Base-by-base conservation (phyloP, 2,797 vertebrate species). In the Lemur catta region DNA sequence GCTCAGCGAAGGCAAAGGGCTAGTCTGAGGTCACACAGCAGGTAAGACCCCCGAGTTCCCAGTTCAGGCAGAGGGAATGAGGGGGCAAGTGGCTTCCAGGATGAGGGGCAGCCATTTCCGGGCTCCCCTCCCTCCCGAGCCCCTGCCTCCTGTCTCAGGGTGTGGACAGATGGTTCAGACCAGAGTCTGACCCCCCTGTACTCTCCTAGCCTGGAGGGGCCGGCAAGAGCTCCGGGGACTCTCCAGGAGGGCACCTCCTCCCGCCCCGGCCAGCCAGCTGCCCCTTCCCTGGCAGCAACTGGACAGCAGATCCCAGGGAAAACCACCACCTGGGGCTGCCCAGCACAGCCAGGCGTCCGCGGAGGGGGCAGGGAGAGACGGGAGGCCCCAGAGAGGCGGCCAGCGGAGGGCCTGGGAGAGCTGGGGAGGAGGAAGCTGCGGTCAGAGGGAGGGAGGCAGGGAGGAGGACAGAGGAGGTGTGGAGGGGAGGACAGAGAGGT, bases 271-370 rank as follows among this genome's bases (percentile, higher is more conserved):
- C 91, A 75, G 96, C 95, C 96, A 95, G 97, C 92, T 97, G 97
- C 97, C 97, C 93, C 89, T 97, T 97, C 93, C 94, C 91, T 96
- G 97, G 94, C 94, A 94, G 96, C 61, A 74, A 97, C 94, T 89
- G 97, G 91, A 30, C 24, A 0, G 91, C 96, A 48, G 89, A 82
- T 97, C 87, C 98, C 43, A 85, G 89, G 95, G 95, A 87, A 95
- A 97, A 74, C 52, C 26, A 1, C 90, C 97, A 88, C 86, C 93
- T 96, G 97, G 96, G 86, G 50, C 87, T 91, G 95, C 92, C 92
- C 91, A 20, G 93, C 94, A 95, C 46, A 59, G 91, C 76, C 95
- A 50, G 93, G 93, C n/a, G 7, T 69, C 85, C 46, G 6, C 12
- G 2, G 71, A 28, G 14, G 67, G 48, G 75, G 41, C 41, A 26